Evolutionary conservation across 1,140 invertebrate species (phyloP).

Genomic region (Ostrea denselamellosa): DNA sequence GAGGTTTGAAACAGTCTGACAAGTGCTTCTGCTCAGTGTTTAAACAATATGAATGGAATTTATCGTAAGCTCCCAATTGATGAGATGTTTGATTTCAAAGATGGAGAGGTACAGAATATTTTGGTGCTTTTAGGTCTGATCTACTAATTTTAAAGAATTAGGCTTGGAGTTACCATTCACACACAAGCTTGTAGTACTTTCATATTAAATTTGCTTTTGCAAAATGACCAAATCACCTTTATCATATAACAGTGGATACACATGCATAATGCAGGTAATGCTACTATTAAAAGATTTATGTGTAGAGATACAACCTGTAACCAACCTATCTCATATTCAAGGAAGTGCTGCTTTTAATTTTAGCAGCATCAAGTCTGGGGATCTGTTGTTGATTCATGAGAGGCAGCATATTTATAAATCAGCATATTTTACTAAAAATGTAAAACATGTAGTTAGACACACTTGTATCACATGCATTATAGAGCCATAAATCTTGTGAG

Average conservation of each 20-base stretch:
- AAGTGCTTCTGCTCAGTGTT: not conserved
- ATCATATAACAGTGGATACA: too few relatives aligned
- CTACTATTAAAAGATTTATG: not conserved
- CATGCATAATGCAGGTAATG: too few relatives aligned
- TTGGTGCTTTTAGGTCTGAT: not conserved
- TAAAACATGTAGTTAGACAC: too few relatives aligned
- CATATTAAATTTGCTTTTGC: too few relatives aligned
- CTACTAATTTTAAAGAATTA: not conserved
- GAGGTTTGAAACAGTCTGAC: not conserved
- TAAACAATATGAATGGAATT: slow-evolving; percentile 29
- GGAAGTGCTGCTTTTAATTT: not conserved
- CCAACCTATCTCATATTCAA: slow-evolving; percentile 3
- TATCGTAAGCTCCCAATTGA: slow-evolving; percentile 5
- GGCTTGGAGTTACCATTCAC: too few relatives aligned
- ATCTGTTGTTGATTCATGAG: slow-evolving; percentile 4
- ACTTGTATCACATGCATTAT: too few relatives aligned
- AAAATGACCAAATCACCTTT: too few relatives aligned
- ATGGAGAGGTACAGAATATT: not conserved
- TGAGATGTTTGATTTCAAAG: not conserved
- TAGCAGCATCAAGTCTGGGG: slow-evolving; percentile 1
- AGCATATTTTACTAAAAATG: too few relatives aligned
- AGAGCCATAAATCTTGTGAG: too few relatives aligned
- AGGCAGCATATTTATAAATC: not conserved
- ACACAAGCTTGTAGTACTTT: too few relatives aligned
- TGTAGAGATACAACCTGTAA: not conserved